Base-by-base conservation (phyloP, 2,888 invertebrate genomes). In the Argyresthia goedartella region DNA sequence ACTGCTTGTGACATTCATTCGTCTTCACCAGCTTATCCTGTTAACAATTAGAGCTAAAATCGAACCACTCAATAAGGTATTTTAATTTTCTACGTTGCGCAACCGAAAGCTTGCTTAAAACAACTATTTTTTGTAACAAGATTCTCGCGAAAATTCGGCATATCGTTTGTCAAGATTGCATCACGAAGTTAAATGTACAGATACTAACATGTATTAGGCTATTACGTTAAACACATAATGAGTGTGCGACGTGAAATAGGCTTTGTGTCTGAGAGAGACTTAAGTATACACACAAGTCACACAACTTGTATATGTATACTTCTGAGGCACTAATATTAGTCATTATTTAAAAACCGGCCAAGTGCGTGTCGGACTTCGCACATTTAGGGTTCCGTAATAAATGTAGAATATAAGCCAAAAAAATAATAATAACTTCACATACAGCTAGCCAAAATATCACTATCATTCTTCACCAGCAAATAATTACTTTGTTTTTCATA, bases 91-190 rank as follows among this genome's bases (percentile, higher is more conserved):
- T 39, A 4, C 39, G 9, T 39, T 39, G 8, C n/a, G 6, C 6
- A 11, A 39, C 39, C 3, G 8, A 39, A 39, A 39, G 39, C 8
- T 39, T 39, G 39, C 2, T 6, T 39, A 39, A 9, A 11, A 6
- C 10, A n/a, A 9, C 39, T 3, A 3, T 39, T 39, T 39, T 39
- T 8, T 9, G 3, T 8, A 8, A 9, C n/a, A n/a, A 39, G n/a
- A 39, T 39, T 39, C n/a, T 39, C 8, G 39, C 39, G 25, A 25
- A 39, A 39, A 39, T 39, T 11, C 39, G 10, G 46, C 39, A 39
- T 39, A 50, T 52, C 48, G 39, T 46, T 53, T 41, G 46, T 44
- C 13, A 45, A 13, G 15, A 47, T 55, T 51, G 48, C 48, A 9
- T 13, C 34, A 48, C 35, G n/a, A 11, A 46, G 46, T 6, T 47